phyloP scores from a whole-genome alignment of 2,888 invertebrate species.

The Stenoptilia bipunctidactyla region DNA sequence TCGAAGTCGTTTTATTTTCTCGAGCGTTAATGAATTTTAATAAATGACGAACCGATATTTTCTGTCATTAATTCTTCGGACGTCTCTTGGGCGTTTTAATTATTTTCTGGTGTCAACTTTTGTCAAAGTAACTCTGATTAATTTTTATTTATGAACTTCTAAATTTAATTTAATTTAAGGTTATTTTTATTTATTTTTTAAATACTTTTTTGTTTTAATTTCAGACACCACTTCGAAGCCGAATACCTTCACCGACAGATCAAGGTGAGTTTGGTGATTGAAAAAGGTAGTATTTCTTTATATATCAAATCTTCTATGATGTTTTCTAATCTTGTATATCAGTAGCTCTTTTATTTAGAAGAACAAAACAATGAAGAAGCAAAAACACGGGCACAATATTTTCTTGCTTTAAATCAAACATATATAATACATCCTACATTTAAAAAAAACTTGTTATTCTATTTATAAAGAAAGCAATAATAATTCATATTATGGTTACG shows the following conservation, averaged over 20 bases:
- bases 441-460: too few species aligned
- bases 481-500: too few species aligned
- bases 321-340: too few species aligned
- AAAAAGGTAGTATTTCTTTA: conserved; percentile 12
- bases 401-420: too few species aligned
- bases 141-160: conserved; percentile 13
- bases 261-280: conserved; percentile 40
- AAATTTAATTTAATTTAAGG: conserved; percentile 1
- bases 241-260: conserved; percentile 52
- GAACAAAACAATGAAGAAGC: too few species aligned
- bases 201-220: conserved; percentile 32
- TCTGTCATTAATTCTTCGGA: conserved; percentile 5
- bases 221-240: conserved; percentile 55
- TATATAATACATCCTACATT: too few species aligned
- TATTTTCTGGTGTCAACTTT: background rate
- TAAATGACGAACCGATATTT: conserved; percentile 15
- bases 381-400: too few species aligned
- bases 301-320: too few species aligned
- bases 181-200: background rate
- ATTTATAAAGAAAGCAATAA: too few species aligned
- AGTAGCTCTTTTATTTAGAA: too few species aligned
- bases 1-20: conserved; percentile 32
- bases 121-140: conserved; percentile 6
- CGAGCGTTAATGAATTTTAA: conserved; percentile 35
- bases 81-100: conserved; percentile 8